A percentile compares a stretch with the other conserved stretches of the same genome.
phyloP scores from a whole-genome alignment of 2,888 invertebrate genomes.

The Aspidiotus destructor region DNA sequence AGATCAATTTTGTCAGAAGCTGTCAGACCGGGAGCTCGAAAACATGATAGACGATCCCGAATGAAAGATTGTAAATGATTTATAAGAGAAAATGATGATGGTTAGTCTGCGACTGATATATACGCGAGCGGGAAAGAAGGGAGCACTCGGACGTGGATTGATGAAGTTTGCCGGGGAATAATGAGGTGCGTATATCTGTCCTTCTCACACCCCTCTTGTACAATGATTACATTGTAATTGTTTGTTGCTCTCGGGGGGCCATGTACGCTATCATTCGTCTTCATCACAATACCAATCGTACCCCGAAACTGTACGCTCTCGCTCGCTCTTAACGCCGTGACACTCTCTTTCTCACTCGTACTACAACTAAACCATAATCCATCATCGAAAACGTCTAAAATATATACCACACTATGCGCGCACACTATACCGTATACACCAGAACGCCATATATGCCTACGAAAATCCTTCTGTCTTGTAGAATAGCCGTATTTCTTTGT shows the following conservation, averaged over 20 bases:
- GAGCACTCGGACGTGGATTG: slow-evolving; percentile 35
- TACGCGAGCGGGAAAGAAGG: slow-evolving; percentile 22
- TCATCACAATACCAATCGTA: slow-evolving; percentile 43
- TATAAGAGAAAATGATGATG: slow-evolving; percentile 38
- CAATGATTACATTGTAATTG: slow-evolving; percentile 36
- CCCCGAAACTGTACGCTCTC: slow-evolving; percentile 39
- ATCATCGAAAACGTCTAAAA: slow-evolving; percentile 32
- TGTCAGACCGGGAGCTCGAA: slow-evolving; percentile 30
- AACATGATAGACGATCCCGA: slow-evolving; percentile 33
- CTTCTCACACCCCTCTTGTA: slow-evolving; percentile 31
- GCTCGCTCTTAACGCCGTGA: slow-evolving; percentile 18
- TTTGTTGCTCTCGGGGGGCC: slow-evolving; percentile 40
- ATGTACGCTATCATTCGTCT: slow-evolving; percentile 42
- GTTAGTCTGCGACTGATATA: slow-evolving; percentile 29
- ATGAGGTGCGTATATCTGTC: slow-evolving; percentile 34
- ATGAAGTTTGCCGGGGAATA: slow-evolving; percentile 35
- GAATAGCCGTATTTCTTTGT: slow-evolving; percentile 32
- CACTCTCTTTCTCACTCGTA: slow-evolving; percentile 12
- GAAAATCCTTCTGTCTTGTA: slow-evolving; percentile 32
- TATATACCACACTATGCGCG: slow-evolving; percentile 25
- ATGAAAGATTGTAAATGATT: slow-evolving; percentile 39
- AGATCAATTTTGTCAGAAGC: slow-evolving; percentile 33
- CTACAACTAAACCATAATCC: slow-evolving; percentile 25
- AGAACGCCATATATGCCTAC: slow-evolving; percentile 32
- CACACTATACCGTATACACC: neutral